Percentiles rank a stretch among this genome's conserved stretches.
These are phyloP conservation scores for Callipepla squamata DNA, from an alignment of 2,113 vertebrate species.

Conservation along the genomic window DNA sequence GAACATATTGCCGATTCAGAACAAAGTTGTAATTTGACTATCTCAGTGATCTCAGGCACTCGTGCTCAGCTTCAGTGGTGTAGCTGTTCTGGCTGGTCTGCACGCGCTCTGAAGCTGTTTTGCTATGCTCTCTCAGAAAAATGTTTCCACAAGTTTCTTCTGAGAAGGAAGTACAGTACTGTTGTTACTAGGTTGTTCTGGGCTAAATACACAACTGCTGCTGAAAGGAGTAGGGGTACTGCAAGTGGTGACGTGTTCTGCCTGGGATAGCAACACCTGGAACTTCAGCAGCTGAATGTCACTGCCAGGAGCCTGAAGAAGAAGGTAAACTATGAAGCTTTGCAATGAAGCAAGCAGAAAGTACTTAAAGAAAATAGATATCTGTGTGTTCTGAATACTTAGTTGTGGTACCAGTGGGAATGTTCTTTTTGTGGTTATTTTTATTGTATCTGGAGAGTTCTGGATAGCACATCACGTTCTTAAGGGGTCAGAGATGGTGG, in stretches of 20 bases:
- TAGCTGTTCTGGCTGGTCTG: neutral
- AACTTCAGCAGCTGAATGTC: neutral
- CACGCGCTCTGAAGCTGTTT: neutral
- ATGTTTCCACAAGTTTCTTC: neutral
- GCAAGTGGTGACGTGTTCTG: neutral
- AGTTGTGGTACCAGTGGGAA: neutral
- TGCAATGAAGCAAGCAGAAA: neutral
- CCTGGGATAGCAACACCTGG: neutral
- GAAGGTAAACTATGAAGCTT: neutral
- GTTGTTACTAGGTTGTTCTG: neutral
- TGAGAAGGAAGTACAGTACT: neutral
- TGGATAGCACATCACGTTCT: neutral
- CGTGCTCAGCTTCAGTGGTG: neutral
- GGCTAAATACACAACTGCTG: neutral
- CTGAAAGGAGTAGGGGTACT: neutral
- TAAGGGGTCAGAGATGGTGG: neutral
- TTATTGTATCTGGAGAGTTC: neutral
- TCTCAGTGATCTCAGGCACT: neutral
- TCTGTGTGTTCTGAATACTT: neutral
- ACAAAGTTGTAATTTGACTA: neutral
- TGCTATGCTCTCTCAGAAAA: neutral
- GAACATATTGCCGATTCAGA: neutral
- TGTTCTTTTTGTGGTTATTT: neutral
- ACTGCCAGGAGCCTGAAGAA: neutral
- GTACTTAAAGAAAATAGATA: neutral